A percentile compares a stretch with the other conserved stretches of the same genome.
Conservation (phyloP, 2,113 vertebrate species). For the Megalops atlanticus region DNA sequence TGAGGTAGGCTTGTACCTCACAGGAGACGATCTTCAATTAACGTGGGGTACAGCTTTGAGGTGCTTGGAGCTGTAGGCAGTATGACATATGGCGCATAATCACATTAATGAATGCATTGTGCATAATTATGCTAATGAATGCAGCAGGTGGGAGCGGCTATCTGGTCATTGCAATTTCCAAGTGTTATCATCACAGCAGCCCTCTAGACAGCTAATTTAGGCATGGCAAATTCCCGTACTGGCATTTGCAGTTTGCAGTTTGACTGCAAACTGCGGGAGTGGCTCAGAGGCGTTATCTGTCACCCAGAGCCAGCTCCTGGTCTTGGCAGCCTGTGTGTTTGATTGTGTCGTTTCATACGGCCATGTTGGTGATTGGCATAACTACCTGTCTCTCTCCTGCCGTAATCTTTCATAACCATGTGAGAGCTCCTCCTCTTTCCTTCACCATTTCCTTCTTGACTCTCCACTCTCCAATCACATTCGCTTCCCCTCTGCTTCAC, state of each 20-base stretch:
- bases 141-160: not conserved
- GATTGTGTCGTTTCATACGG: slow-evolving; percentile 29
- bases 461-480: slow-evolving; percentile 23
- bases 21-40: not conserved
- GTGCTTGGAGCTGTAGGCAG: not conserved
- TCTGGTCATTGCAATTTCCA: no score
- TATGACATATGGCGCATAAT: slow-evolving; percentile 12
- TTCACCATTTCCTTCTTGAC: not conserved
- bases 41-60: not conserved
- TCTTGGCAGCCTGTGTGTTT: slow-evolving; percentile 8
- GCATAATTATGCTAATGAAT: slow-evolving; percentile 15
- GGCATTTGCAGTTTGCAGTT: not conserved
- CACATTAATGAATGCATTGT: not conserved
- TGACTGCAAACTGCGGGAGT: not conserved
- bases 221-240: not conserved
- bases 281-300: not conserved
- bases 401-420: not conserved
- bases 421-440: not conserved
- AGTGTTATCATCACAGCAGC: not conserved
- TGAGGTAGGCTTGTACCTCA: not conserved
- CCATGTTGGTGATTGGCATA: slow-evolving; percentile 42
- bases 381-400: not conserved
- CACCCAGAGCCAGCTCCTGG: not conserved
- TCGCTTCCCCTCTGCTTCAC: slow-evolving; percentile 17
- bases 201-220: not conserved